These are phyloP conservation scores for Paramormyrops kingsleyae DNA, from an alignment of 2,113 vertebrate genomes.

Conservation along the genomic window DNA sequence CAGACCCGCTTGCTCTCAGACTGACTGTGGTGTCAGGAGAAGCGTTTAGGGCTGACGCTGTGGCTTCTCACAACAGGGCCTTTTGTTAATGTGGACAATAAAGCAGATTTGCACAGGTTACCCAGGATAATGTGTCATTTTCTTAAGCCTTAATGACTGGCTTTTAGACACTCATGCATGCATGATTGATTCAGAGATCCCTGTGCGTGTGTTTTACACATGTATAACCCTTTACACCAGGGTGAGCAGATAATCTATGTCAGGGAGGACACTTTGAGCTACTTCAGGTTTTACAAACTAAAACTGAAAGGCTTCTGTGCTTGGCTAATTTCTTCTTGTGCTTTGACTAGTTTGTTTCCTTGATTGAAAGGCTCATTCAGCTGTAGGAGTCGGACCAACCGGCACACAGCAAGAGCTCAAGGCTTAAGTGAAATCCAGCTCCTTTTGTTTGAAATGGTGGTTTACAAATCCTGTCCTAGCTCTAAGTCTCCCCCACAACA, in stretches of 20 bases:
- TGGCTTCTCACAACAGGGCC: neutral
- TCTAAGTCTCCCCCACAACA: neutral
- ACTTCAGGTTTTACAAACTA: neutral
- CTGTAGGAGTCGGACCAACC: neutral
- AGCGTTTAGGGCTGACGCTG: neutral
- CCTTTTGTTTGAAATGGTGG: neutral
- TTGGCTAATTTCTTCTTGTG: neutral
- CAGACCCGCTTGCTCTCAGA: neutral
- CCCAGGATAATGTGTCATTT: neutral
- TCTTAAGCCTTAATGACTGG: neutral
- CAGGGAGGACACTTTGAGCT: neutral
- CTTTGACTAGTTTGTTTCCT: neutral
- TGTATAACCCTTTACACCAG: neutral
- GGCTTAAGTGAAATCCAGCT: neutral
- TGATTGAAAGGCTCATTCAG: neutral
- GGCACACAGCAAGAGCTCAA: neutral
- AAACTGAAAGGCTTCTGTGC: neutral
- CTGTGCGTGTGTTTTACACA: neutral
- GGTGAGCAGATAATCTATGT: neutral
- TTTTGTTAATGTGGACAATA: neutral
- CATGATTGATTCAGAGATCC: neutral
- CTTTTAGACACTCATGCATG: neutral
- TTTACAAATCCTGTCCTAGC: neutral
- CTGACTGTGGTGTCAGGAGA: neutral
- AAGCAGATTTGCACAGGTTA: neutral